These are phyloP conservation scores for Heteronetta atricapilla DNA, from an alignment of 2,113 vertebrate genomes.

Conservation along the genomic window DNA sequence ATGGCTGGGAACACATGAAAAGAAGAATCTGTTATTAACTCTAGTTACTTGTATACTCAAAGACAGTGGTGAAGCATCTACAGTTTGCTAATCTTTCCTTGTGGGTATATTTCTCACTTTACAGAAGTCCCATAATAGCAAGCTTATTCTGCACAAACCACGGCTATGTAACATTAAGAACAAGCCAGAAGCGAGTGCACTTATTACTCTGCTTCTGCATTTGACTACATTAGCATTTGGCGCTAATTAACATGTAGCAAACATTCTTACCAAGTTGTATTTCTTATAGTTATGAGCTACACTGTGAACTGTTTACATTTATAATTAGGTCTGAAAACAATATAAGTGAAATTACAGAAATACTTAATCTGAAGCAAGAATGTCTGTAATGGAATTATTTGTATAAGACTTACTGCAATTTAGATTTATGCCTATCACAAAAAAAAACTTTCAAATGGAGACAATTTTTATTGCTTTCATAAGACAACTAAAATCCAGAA, in stretches of 20 bases:
- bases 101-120: neutral
- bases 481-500: neutral
- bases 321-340: neutral
- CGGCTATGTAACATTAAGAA: neutral
- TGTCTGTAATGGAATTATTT: neutral
- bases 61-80: neutral
- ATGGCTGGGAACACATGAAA: neutral
- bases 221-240: neutral
- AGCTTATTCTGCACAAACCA: neutral
- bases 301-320: neutral
- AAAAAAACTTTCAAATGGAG: neutral
- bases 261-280: neutral
- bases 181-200: neutral
- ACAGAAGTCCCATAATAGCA: neutral
- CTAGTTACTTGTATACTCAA: neutral
- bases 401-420: neutral
- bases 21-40: neutral
- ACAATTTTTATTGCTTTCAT: neutral
- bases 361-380: neutral
- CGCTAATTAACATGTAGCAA: neutral
- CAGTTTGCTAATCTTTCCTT: neutral
- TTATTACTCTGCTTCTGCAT: neutral
- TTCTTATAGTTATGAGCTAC: neutral
- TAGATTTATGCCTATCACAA: neutral
- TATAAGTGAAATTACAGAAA: neutral